Base-by-base conservation (phyloP, 2,888 invertebrate species). In the Sinohyriopsis cumingii region DNA sequence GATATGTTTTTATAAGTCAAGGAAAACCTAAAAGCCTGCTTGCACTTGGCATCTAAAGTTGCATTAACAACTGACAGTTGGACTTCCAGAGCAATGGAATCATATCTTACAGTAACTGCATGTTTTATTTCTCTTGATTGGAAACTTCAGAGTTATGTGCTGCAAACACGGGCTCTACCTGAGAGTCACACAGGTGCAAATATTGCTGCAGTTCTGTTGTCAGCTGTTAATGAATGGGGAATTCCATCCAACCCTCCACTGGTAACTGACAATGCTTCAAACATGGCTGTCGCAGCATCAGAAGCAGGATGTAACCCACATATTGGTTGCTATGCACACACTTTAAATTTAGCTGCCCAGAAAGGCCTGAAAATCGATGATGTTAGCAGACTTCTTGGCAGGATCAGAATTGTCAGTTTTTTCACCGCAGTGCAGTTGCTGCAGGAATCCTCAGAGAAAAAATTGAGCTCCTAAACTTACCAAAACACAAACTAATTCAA, bases 241-340 rank as follows among this genome's bases (percentile, higher is more conserved):
- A 19, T 65, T 19, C 55, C 59, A 22, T 22, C 63, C 6, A 61
- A 59, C 0, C 59, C 61, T 3, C 69, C 75, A 18, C 20, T 72
- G 4, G 71, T 75, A 3, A 68, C 70, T 22, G 71, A 73, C 56
- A 75, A 75, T 73, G 71, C 73, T 20, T 61, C 66, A 20, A 70
- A 73, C 54, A 76, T 73, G 76, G 4, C 20, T 20, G 68, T 64
- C 2, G 69, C 71, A 18, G 71, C 64, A 56, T 59, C 45, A 53
- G 66, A 69, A 57, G n/a, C 67, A 18, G 19, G 33, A n/a, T 64
- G 67, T 57, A 59, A 59, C 20, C 67, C 65, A 33, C 68, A 71
- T 59, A 66, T 70, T 12, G 60, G 68, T 9, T 75, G 75, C 61
- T 75, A 71, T 61, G 71, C 68, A n/a, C 73, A 76, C 25, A 67